Base-by-base conservation (phyloP, 2,888 invertebrate genomes). In the Tetanocera ferruginea region DNA sequence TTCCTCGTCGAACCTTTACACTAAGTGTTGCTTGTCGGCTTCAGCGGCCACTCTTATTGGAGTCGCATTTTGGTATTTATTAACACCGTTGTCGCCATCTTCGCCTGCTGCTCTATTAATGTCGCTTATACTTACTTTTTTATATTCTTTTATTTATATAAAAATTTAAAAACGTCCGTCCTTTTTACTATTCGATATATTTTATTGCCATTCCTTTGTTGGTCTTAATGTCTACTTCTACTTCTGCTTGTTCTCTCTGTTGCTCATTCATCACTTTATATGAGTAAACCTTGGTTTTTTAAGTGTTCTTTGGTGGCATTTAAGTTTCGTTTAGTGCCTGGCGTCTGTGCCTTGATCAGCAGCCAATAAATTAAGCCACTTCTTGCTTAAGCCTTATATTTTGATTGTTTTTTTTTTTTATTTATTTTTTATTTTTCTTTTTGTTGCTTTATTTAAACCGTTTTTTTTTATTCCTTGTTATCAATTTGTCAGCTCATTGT, bases 291-390 rank as follows among this genome's bases (percentile, higher is more conserved):
- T 83, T 83, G 84, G 81, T 82, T 19, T 8, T 76, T 67, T 52
- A 52, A 70, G 28, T 70, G 77, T 60, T 75, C 81, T 80, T 83
- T 81, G 81, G 80, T 85, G 85, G 85, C 84, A 80, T 85, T 86
- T 81, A 84, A 81, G 80, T 85, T 85, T 86, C 84, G 85, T 85
- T 85, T 85, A 86, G 81, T 84, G 81, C 78, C 78, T 84, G 81
- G 79, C 78, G 60, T 70, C 79, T 77, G 71, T 77, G 71, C 79
- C 67, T 55, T 43, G 64, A 34, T 52, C 55, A 49, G 34, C 55
- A 62, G 28, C 67, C 77, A 67, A 77, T 77, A 77, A 77, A 74
- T 77, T 74, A 74, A 77, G 57, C 64, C 67, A 77, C 55, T 73
- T 67, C 51, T 34, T 55, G 67, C 51, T 19, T 34, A 55, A 75